A percentile compares a stretch with the other conserved stretches of the same genome.
These are phyloP conservation scores for Amphilophus citrinellus DNA, from an alignment of 2,113 vertebrate species.

Conservation along the genomic window DNA sequence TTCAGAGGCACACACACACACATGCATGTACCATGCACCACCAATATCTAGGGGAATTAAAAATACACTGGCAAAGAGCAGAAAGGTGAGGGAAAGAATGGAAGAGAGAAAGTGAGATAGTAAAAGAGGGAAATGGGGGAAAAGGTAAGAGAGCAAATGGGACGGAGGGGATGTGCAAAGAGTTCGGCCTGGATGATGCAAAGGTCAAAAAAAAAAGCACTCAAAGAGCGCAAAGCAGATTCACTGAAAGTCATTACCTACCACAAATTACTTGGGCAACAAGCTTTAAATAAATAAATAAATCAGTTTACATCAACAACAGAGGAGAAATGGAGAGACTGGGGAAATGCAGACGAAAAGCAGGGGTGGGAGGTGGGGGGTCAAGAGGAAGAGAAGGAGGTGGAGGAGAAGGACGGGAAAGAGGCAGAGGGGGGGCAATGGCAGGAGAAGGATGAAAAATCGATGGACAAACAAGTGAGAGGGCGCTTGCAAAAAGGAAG, in stretches of 20 bases:
- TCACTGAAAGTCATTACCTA: conserved; percentile 94
- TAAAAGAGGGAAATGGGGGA: conserved; percentile 32
- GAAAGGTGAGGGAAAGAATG: conserved; percentile 29
- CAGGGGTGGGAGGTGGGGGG: background rate
- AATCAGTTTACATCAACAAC: conserved; percentile 74
- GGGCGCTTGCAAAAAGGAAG: conserved; percentile 71
- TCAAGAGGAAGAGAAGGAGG: background rate
- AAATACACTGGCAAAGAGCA: conserved; percentile 75
- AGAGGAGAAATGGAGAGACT: conserved; percentile 53
- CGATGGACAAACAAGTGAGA: conserved; percentile 83
- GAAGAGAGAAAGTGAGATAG: conserved; percentile 51
- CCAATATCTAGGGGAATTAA: conserved; percentile 89
- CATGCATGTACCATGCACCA: conserved; percentile 75
- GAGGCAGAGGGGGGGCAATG: conserved; percentile 52
- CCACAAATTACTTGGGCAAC: conserved; percentile 95
- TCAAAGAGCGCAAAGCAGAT: conserved; percentile 88
- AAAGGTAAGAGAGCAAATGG: conserved; percentile 54
- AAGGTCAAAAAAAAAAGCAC: conserved; percentile 64
- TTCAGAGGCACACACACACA: conserved; percentile 84
- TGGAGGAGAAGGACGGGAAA: conserved; percentile 20
- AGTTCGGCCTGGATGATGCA: conserved; percentile 58
- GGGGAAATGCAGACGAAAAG: conserved; percentile 59
- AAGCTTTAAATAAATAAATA: conserved; percentile 85
- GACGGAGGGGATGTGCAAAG: conserved; percentile 57
- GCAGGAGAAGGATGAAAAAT: conserved; percentile 78